phyloP scores from a whole-genome alignment of 2,113 vertebrate genomes.

The Maylandia zebra region DNA sequence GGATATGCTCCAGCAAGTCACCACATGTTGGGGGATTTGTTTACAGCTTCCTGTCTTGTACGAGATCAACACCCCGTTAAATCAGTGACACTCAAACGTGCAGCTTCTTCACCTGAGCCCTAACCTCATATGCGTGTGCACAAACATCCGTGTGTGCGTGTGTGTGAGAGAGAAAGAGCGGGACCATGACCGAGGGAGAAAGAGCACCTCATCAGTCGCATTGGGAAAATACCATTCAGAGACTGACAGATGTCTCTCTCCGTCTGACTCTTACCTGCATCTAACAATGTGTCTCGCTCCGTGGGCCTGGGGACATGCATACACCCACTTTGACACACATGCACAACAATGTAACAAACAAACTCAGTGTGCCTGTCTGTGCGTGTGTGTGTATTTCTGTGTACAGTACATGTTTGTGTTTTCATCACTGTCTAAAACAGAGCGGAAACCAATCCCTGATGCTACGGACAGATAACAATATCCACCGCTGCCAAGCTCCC shows the following conservation, averaged over 20 bases:
- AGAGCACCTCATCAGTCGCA: constrained; percentile 41
- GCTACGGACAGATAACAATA: constrained; percentile 39
- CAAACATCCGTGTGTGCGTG: neutral
- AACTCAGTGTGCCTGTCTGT: neutral
- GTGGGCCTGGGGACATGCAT: constrained; percentile 1
- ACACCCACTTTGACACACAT: neutral
- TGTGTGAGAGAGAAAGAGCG: neutral
- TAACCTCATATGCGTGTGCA: neutral
- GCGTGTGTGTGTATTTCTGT: neutral
- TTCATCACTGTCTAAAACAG: constrained; percentile 9
- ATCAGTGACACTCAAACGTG: constrained; percentile 14
- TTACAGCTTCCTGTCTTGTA: constrained; percentile 55
- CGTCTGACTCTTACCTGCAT: constrained; percentile 37
- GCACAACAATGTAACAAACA: neutral
- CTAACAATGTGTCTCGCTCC: constrained; percentile 25
- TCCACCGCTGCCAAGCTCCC: constrained; percentile 21
- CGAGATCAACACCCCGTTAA: constrained; percentile 48
- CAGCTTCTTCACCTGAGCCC: constrained; percentile 22
- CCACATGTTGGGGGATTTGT: constrained; percentile 60
- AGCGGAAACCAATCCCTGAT: constrained; percentile 67
- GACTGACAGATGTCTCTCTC: constrained; percentile 54
- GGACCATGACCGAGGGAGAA: neutral
- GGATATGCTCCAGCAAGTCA: constrained; percentile 28
- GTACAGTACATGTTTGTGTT: constrained; percentile 6
- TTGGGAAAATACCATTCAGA: constrained; percentile 41